These are phyloP conservation scores for Plestiodon gilberti DNA, from an alignment of 2,113 vertebrate species.

Conservation along the genomic window DNA sequence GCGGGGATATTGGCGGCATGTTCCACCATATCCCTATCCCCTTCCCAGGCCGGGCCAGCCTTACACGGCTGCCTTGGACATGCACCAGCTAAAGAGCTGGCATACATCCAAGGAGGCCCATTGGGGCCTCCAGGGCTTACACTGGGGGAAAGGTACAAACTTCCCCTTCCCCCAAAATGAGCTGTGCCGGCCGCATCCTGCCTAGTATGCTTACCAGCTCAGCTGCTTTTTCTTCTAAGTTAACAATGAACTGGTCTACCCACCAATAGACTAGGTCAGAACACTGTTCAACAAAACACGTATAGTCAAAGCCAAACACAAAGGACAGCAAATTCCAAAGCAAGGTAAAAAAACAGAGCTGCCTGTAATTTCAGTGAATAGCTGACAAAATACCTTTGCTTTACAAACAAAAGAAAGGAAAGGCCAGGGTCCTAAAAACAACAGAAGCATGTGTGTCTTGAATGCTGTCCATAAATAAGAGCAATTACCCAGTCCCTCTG, in stretches of 20 bases:
- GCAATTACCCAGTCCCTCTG: neutral
- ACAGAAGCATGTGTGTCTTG: neutral
- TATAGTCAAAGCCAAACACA: constrained; percentile 29
- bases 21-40: too few species aligned
- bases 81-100: too few species aligned
- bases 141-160: too few species aligned
- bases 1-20: too few species aligned
- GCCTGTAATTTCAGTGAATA: constrained; percentile 47
- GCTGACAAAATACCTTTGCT: constrained; percentile 36
- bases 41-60: too few species aligned
- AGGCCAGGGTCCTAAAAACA: constrained; percentile 16
- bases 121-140: too few species aligned
- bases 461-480: neutral
- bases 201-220: neutral
- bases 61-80: too few species aligned
- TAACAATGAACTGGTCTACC: constrained; percentile 18
- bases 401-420: constrained; percentile 31
- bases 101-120: too few species aligned
- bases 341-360: constrained; percentile 29
- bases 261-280: constrained; percentile 19
- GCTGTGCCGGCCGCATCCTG: too few species aligned
- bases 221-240: constrained; percentile 29
- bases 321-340: constrained; percentile 42
- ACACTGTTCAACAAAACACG: constrained; percentile 17
- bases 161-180: too few species aligned